phyloP scores from a whole-genome alignment of 2,113 vertebrate genomes.

The Sceloporus tristichus region DNA sequence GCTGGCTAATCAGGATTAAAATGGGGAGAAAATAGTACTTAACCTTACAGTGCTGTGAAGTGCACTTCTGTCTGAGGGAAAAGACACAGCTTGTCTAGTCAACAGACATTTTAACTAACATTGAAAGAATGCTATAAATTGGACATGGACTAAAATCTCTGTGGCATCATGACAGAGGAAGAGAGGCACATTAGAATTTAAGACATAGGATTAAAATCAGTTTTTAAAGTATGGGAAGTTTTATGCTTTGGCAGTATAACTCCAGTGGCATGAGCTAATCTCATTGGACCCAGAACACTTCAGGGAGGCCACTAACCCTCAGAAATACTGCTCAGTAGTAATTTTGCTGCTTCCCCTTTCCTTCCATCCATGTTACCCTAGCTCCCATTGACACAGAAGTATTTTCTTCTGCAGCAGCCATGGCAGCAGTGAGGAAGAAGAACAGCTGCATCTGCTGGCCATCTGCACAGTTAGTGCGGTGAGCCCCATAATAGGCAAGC shows the following conservation, averaged over 20 bases:
- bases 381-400: too few relatives aligned
- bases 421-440: not conserved
- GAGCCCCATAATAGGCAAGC: too few relatives aligned
- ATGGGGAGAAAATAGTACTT: constrained; percentile 57
- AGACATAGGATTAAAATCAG: not conserved
- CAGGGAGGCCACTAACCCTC: not conserved
- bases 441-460: too few relatives aligned
- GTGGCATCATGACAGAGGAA: not conserved
- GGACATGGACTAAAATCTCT: constrained; percentile 27
- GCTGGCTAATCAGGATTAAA: constrained; percentile 58
- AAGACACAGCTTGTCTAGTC: constrained; percentile 1
- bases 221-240: not conserved
- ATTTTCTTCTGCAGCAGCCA: not conserved
- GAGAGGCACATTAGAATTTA: not conserved
- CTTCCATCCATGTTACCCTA: not conserved
- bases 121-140: constrained; percentile 31
- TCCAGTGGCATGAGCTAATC: not conserved
- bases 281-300: not conserved
- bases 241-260: not conserved
- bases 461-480: too few relatives aligned
- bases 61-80: constrained; percentile 39
- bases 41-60: constrained; percentile 48
- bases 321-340: not conserved
- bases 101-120: constrained; percentile 29
- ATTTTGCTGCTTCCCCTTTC: not conserved